Conservation (phyloP, 2,113 vertebrate species). For the Dolichallabes microphthalmus region DNA sequence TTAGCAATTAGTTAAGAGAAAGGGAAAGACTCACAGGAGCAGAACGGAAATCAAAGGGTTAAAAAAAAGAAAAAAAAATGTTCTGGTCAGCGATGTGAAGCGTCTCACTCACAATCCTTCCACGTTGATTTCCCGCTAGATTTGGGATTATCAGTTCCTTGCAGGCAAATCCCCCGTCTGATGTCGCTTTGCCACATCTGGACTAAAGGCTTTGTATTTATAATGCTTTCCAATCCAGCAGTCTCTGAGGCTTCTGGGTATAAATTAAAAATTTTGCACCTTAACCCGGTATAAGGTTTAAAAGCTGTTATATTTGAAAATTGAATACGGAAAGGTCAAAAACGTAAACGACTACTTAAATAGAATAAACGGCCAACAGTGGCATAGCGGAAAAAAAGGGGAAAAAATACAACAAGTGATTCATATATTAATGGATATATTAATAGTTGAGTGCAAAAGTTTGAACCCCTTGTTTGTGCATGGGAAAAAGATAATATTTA, state of each 20-base stretch:
- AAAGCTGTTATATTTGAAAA: not conserved
- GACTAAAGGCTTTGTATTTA: constrained; percentile 19
- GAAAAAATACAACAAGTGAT: too few relatives aligned
- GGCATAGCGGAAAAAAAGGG: not conserved
- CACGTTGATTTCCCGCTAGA: constrained; percentile 47
- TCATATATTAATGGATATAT: not conserved
- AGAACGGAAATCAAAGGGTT: not conserved
- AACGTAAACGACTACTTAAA: not conserved
- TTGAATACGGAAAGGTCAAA: not conserved
- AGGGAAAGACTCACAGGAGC: not conserved
- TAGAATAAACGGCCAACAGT: not conserved
- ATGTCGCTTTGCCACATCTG: constrained; percentile 5
- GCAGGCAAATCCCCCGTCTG: constrained; percentile 21
- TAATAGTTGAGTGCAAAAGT: not conserved
- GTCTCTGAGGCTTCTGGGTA: not conserved
- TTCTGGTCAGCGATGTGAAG: constrained; percentile 18
- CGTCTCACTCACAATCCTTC: constrained; percentile 14
- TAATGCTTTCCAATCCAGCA: constrained; percentile 16
- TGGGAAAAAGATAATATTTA: not conserved
- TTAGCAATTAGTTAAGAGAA: not conserved
- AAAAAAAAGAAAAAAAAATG: not conserved
- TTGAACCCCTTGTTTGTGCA: not conserved
- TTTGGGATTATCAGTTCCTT: constrained; percentile 46
- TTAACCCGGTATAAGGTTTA: not conserved
- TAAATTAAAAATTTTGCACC: not conserved